These are phyloP conservation scores for Lissocephala sabroskyi DNA, from an alignment of 2,888 invertebrate genomes.

Conservation along the genomic window DNA sequence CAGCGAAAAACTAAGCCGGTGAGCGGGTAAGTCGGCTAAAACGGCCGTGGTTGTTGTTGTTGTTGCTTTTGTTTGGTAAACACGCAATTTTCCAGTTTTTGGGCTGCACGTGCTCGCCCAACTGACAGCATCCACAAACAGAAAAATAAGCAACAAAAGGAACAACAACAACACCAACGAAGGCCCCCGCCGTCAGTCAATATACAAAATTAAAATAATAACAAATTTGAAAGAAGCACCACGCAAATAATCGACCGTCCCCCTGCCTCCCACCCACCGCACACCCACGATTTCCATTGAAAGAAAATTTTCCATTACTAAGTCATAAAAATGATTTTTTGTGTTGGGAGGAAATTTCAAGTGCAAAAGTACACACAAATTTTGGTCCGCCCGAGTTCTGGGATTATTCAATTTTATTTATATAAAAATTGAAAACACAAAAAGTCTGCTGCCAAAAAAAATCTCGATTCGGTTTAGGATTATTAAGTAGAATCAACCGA, in stretches of 20 bases:
- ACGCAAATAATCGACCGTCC: constrained; percentile 24
- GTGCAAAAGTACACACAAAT: no score
- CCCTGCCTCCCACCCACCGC: not conserved
- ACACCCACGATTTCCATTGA: constrained; percentile 5
- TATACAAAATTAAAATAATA: constrained; percentile 57
- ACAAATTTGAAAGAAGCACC: constrained; percentile 38
- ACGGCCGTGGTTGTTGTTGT: constrained; percentile 3
- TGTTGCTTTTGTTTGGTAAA: constrained; percentile 43
- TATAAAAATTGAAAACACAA: no score
- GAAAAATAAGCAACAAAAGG: constrained; percentile 11
- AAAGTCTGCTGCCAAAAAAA: no score
- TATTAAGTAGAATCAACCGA: no score
- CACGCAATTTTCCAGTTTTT: constrained; percentile 50
- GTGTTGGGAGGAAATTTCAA: constrained; percentile 6
- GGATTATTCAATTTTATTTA: no score
- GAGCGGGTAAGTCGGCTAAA: not conserved
- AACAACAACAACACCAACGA: constrained; percentile 6
- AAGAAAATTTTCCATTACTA: constrained; percentile 50
- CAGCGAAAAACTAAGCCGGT: not conserved
- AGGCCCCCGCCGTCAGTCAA: constrained; percentile 32
- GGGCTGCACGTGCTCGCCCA: constrained; percentile 41
- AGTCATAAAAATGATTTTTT: constrained; percentile 41
- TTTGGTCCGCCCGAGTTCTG: no score
- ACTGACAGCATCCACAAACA: constrained; percentile 7
- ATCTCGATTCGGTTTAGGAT: no score